A percentile compares a stretch with the other conserved stretches of the same genome.
Conservation (phyloP, 2,797 vertebrate species). For the Salarias fasciatus region DNA sequence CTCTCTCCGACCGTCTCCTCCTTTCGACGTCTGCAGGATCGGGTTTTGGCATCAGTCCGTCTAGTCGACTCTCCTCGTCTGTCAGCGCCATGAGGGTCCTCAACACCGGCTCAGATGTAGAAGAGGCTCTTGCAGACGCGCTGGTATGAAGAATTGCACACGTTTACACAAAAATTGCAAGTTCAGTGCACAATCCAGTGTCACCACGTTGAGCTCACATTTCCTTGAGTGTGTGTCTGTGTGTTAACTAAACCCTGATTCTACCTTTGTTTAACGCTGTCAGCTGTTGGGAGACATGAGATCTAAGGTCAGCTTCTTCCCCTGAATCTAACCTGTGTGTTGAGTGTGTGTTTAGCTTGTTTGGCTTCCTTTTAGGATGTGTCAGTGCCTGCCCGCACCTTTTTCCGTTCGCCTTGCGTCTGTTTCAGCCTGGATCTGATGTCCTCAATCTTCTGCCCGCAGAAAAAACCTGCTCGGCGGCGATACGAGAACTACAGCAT, state of each 20-base stretch:
- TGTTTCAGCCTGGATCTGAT: constrained; percentile 21
- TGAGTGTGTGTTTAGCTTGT: constrained; percentile 29
- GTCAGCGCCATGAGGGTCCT: constrained; percentile 97
- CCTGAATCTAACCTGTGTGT: constrained; percentile 53
- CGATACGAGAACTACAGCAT: constrained; percentile 93
- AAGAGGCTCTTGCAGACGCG: constrained; percentile 96
- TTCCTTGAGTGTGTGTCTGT: constrained; percentile 39
- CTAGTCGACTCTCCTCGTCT: constrained; percentile 92
- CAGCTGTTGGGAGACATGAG: constrained; percentile 99
- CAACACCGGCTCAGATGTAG: constrained; percentile 95
- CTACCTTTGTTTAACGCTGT: constrained; percentile 88
- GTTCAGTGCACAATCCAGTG: too few relatives aligned
- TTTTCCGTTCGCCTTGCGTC: not conserved
- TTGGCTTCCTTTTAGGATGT: constrained; percentile 1
- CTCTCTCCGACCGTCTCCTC: constrained; percentile 10
- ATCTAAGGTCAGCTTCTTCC: constrained; percentile 90
- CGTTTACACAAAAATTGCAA: not conserved
- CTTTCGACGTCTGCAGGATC: constrained; percentile 77
- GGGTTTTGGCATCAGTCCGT: constrained; percentile 92
- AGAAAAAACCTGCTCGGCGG: constrained; percentile 95
- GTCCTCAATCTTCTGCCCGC: not conserved
- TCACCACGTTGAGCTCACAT: constrained; percentile 32
- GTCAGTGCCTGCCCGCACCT: constrained; percentile 13
- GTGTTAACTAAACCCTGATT: constrained; percentile 72
- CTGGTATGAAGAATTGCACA: constrained; percentile 82